Evolutionary conservation across 2,888 invertebrate species (phyloP), one percentile per base, ranked within the genome.

Genomic region (Mechanitis mazaeus): DNA sequence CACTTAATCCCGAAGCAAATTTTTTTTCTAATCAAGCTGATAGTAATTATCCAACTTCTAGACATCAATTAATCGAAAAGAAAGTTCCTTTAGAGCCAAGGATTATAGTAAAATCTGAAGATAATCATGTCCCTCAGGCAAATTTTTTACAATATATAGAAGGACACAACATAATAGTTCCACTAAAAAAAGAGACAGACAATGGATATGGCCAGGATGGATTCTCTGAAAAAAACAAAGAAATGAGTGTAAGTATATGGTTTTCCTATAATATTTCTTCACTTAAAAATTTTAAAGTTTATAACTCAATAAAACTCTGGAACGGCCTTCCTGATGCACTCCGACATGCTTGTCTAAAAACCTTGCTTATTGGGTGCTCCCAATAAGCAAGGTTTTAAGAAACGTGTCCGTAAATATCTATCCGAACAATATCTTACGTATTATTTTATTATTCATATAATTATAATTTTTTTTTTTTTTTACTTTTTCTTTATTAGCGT

Each of bases 1-100:
- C 67, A 6, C 45, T 69, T 33, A 4, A 31, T 33, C 11, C 28
- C 50, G 31, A 50, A 28, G 50, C 6, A 9, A 31, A 50, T 31
- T 0, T 31, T 31, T 31, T 50, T 3, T 2, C 28, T n/a, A 12
- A n/a, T 28, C 47, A 20, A n/a, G 20, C 47, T 28, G 47, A 28
- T 38, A 38, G 4, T 12, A 20, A 47, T 47, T 2, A 47, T n/a
- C 28, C 28, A 47, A 47, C n/a, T 47, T 47, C 28, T 12, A 9
- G 28, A 50, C 50, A 11, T 50, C 1, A 42, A 42, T 59, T 3
- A 59, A 58, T n/a, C 38, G 33, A 20, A 59, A 56, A 45, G 55
- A 66, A 7, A 50, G 9, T 31, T 9, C 28, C 28, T 50, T 50
- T 50, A 11, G 50, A 50, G 31, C 50, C 50, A 28, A 28, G 31